Evolutionary conservation across 2,797 vertebrate genomes (phyloP), one percentile per base, ranked within the genome.

Genomic region (Sebastes melanostomus): DNA sequence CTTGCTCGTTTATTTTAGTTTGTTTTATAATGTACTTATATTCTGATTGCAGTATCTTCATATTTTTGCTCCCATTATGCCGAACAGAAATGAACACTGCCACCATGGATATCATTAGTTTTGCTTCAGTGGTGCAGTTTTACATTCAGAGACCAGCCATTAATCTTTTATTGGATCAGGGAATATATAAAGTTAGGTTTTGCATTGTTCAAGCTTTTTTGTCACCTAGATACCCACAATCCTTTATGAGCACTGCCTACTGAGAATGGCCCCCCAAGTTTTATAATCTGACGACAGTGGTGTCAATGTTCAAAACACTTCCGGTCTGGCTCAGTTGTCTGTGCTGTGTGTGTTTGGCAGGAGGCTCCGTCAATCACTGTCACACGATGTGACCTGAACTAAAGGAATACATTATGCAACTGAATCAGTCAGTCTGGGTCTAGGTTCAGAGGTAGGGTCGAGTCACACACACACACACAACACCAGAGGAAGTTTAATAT

Each of bases 281-380:
- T 71, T 16, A 70, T 50, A 75, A 63, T 59, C 54, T 54, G 11
- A 69, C n/a, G 18, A 14, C 29, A 10, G 32, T 30, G 18, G 56
- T 69, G 54, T 77, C 63, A 34, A 52, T 30, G 61, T 55, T 58
- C 8, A 50, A 27, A 56, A 25, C 36, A 62, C n/a, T 54, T 62
- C 24, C 24, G 22, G 27, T 61, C 59, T 9, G 29, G 14, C 22
- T 62, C 42, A 27, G n/a, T 7, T 69, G 16, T 52, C 9, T 60
- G 27, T 67, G 52, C 55, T 34, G 18, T 14, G 32, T 16, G 59
- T 68, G 52, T 67, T 38, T 10, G 30, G 9, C 20, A 60, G 24
- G 25, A 42, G 4, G 61, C n/a, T 50, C 62, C 42, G 42, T 82
- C 84, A 78, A 27, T 84, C 85, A 80, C 59, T 67, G 78, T 72